A percentile compares a stretch with the other conserved stretches of the same genome.
Evolutionary conservation across 2,113 vertebrate species (phyloP).

Genomic region (Epinephelus cyanopodus): DNA sequence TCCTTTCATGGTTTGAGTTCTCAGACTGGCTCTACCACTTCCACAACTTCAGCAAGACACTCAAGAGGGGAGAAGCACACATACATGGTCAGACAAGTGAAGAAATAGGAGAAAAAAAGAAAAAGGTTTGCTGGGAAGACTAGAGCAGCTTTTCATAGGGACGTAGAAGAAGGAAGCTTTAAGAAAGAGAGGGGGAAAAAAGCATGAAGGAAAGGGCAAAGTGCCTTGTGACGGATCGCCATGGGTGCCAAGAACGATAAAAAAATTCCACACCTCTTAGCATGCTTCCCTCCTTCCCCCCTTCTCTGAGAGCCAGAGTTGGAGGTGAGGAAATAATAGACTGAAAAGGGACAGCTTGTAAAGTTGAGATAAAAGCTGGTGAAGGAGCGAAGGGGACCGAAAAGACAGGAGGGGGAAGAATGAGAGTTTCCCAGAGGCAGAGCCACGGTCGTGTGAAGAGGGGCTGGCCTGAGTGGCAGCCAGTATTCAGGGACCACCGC

Average conservation of each 20-base stretch:
- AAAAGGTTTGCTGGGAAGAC: slow-evolving; percentile 50
- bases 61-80: slow-evolving; percentile 12
- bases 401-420: slow-evolving; percentile 58
- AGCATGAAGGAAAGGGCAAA: slow-evolving; percentile 72
- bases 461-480: slow-evolving; percentile 75
- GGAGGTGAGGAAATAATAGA: slow-evolving; percentile 82
- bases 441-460: slow-evolving; percentile 67
- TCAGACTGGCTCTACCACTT: slow-evolving; percentile 54
- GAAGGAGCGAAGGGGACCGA: slow-evolving; percentile 58
- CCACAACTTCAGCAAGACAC: slow-evolving; percentile 16
- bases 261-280: slow-evolving; percentile 80
- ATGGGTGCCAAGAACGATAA: slow-evolving; percentile 81
- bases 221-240: slow-evolving; percentile 74
- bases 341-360: slow-evolving; percentile 84
- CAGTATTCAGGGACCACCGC: slow-evolving; percentile 79
- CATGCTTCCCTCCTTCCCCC: slow-evolving; percentile 57
- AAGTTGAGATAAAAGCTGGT: slow-evolving; percentile 81
- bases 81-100: slow-evolving; percentile 19
- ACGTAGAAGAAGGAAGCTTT: slow-evolving; percentile 48
- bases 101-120: slow-evolving; percentile 31
- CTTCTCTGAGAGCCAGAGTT: slow-evolving; percentile 60
- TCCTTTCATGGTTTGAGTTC: slow-evolving; percentile 38
- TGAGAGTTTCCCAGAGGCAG: slow-evolving; percentile 77
- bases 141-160: slow-evolving; percentile 51
- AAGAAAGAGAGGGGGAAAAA: slow-evolving; percentile 25